Evolutionary conservation across 2,113 vertebrate genomes (phyloP), one percentile per base, ranked within the genome.

Genomic region (Nicator chloris): DNA sequence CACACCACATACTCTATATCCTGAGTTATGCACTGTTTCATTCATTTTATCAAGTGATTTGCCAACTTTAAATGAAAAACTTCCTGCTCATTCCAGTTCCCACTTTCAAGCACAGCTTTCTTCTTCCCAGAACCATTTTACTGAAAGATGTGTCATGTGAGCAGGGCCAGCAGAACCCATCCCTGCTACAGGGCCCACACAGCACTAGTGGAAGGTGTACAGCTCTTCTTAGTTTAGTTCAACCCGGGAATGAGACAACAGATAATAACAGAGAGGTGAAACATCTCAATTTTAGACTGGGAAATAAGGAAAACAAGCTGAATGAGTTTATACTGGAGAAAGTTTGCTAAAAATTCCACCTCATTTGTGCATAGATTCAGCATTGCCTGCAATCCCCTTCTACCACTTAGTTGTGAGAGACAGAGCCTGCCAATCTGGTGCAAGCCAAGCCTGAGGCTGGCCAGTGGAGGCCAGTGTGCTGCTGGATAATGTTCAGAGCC

Each of bases 341-440:
- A 4, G 16, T 18, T 70, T 92, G 23, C 33, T 78, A 63, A 81
- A 94, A 87, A 39, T 18, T 81, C 42, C 22, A 61, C 19, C 27
- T 60, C 1, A 3, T 57, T 70, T 66, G 9, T 44, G 37, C 10
- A 1, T 15, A 63, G 37, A 28, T 73, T 84, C 37, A 57, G n/a
- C 15, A 68, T 27, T 90, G 33, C 24, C 24, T 2, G 0, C 45
- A 54, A 65, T 24, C 13, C 13, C 28, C 15, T 79, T 47, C 15
- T 4, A 47, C 27, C 3, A 1, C 10, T 6, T 4, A 4, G 6
- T 14, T 5, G 4, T 7, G 5, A 69, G 18, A 64, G 19, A 17
- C 16, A 79, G 31, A 90, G 50, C n/a, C 51, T 66, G n/a, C 24
- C 83, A 59, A 76, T 18, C 24, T 24, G 37, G 21, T 26, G 37